Conservation (phyloP, 2,797 vertebrate species). For the Rhinatrema bivittatum region DNA sequence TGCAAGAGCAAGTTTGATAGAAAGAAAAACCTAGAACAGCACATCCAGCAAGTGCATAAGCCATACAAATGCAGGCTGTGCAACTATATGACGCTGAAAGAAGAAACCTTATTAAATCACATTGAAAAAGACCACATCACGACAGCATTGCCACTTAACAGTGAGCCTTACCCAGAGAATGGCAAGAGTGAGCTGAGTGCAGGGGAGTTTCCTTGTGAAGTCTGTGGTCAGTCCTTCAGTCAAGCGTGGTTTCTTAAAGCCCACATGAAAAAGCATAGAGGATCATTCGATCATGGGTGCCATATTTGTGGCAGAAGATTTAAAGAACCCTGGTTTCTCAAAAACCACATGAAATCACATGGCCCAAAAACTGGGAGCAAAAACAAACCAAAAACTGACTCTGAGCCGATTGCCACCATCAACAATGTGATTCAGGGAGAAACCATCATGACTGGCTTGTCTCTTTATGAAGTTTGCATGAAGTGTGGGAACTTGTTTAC, state of each 20-base stretch:
- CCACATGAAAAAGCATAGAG: constrained; percentile 90
- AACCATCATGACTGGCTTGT: constrained; percentile 46
- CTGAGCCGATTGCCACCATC: constrained; percentile 75
- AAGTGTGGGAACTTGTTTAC: constrained; percentile 94
- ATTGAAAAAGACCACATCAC: constrained; percentile 87
- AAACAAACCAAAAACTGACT: constrained; percentile 69
- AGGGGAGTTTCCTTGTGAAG: constrained; percentile 79
- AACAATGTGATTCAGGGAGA: constrained; percentile 85
- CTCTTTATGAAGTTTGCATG: constrained; percentile 80
- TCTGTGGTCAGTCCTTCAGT: constrained; percentile 83
- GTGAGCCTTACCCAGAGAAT: constrained; percentile 47
- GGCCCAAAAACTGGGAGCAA: constrained; percentile 68
- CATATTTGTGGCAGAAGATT: constrained; percentile 86
- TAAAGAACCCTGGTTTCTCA: constrained; percentile 94
- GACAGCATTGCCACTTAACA: constrained; percentile 49
- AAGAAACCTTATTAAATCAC: constrained; percentile 84
- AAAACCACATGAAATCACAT: constrained; percentile 96
- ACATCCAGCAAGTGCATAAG: constrained; percentile 64
- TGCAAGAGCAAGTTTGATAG: constrained; percentile 65
- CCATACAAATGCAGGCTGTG: constrained; percentile 81
- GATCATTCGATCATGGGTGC: constrained; percentile 85
- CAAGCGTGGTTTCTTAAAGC: constrained; percentile 92
- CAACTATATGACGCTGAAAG: constrained; percentile 69
- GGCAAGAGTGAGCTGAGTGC: constrained; percentile 42
- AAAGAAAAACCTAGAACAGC: constrained; percentile 61